phyloP scores from a whole-genome alignment of 2,113 vertebrate genomes.

The Xenopus tropicalis region DNA sequence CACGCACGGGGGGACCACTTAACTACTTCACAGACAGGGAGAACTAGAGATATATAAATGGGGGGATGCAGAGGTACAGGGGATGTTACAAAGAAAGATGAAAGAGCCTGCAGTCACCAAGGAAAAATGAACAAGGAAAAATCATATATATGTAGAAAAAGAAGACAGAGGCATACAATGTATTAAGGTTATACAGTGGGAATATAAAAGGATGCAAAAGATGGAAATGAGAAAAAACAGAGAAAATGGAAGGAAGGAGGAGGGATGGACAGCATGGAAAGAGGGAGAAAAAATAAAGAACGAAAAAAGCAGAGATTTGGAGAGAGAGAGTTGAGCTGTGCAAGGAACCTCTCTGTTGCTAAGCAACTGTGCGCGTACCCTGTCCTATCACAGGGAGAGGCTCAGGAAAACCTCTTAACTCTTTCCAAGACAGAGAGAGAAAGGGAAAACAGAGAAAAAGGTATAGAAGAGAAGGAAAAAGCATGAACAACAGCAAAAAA shows the following conservation, averaged over 20 bases:
- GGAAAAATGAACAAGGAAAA: slow-evolving; percentile 22
- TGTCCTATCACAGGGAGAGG: slow-evolving; percentile 38
- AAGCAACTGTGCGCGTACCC: slow-evolving; percentile 44
- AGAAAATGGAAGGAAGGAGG: not conserved
- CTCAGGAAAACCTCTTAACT: slow-evolving; percentile 33
- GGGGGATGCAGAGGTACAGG: too few relatives aligned
- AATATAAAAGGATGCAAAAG: not conserved
- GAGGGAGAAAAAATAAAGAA: slow-evolving; percentile 25
- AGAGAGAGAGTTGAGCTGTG: slow-evolving; percentile 36
- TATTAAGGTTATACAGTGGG: too few relatives aligned
- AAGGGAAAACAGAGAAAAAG: slow-evolving; percentile 40
- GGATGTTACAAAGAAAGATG: too few relatives aligned
- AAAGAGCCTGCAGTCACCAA: too few relatives aligned
- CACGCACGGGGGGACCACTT: slow-evolving; percentile 38
- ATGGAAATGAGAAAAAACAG: not conserved
- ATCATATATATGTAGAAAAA: not conserved
- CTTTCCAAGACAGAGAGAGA: slow-evolving; percentile 22
- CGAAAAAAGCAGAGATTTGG: slow-evolving; percentile 26
- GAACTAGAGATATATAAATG: slow-evolving; percentile 47
- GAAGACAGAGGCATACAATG: not conserved
- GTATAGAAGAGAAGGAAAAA: slow-evolving; percentile 37
- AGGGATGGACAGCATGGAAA: slow-evolving; percentile 17
- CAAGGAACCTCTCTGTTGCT: slow-evolving; percentile 39
- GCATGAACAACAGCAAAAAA: slow-evolving; percentile 43
- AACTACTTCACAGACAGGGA: slow-evolving; percentile 55